Base-by-base conservation (phyloP, 2,888 invertebrate genomes). In the Nesidiocoris tenuis region DNA sequence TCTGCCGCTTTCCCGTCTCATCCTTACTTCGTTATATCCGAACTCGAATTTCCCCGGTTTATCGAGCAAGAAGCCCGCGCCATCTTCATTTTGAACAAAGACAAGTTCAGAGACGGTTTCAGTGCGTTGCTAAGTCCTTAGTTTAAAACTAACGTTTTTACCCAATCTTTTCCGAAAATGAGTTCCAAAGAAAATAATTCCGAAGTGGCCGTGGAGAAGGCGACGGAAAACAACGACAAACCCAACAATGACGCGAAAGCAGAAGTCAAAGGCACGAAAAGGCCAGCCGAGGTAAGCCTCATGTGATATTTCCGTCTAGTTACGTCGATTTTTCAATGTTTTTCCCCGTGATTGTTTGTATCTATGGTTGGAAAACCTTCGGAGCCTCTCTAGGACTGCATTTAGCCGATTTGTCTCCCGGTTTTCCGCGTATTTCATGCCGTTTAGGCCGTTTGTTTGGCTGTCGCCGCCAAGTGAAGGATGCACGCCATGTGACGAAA, bases 51-150 rank as follows among this genome's bases (percentile, higher is more conserved):
- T 70, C 61, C 80, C 80, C 80, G 80, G 80, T 80, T 79, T 83
- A 82, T 82, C 86, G 86, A 85, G 84, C 83, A 84, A 85, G 83
- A 85, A 87, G 86, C 83, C 87, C 90, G 90, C 91, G 91, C 91
- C 91, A 90, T 91, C 90, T 91, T 91, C 90, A 88, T 90, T 90
- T 90, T 89, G 90, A 91, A 91, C 90, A 87, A 87, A 89, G 89
- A 87, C 86, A 86, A 86, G 86, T 86, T 86, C 88, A 78, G 79
- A 78, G 78, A 74, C 79, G 76, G 79, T 79, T 79, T 77, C 77
- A 77, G 80, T 79, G 78, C 78, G 78, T 79, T 78, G 79, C 78
- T 75, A 79, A 65, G 64, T 65, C 72, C 61, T 39, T 59, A 74
- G 56, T 21, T 74, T 12, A n/a, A 65, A 74, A 57, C 65, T 74